Conservation (phyloP, 2,797 vertebrate genomes). For the Sphaeramia orbicularis region DNA sequence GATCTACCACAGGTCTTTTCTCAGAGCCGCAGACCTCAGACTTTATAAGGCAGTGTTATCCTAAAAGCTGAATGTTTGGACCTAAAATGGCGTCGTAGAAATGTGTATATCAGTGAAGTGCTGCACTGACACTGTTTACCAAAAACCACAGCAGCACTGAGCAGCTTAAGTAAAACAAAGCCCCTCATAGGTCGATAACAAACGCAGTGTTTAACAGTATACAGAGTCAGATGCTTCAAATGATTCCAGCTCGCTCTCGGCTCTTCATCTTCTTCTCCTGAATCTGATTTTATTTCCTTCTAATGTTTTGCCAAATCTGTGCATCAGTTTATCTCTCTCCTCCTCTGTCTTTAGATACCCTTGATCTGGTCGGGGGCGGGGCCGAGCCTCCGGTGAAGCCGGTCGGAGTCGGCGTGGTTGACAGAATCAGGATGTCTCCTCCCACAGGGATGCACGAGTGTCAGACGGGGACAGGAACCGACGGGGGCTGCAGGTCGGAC, state of each 20-base stretch:
- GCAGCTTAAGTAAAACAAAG: conserved; percentile 39
- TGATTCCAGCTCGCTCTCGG: conserved; percentile 10
- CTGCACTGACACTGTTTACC: conserved; percentile 60
- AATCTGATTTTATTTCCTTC: conserved; percentile 31
- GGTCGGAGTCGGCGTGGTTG: conserved; percentile 54
- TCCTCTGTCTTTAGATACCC: conserved; percentile 42
- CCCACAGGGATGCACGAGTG: conserved; percentile 61
- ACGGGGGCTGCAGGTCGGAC: conserved; percentile 47
- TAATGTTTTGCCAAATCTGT: conserved; percentile 44
- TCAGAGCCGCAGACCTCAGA: too few species aligned
- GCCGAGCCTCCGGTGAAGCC: conserved; percentile 47
- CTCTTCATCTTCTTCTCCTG: conserved; percentile 18
- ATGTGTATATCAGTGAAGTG: conserved; percentile 55
- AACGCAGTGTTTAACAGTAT: conserved; percentile 26
- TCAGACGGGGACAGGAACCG: conserved; percentile 51
- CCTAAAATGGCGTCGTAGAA: conserved; percentile 39
- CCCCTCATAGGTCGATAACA: conserved; percentile 18
- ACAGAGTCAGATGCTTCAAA: conserved; percentile 12
- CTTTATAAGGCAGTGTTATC: conserved; percentile 65
- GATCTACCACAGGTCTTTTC: background rate
- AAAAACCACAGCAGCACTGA: conserved; percentile 33
- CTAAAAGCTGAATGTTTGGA: conserved; percentile 57
- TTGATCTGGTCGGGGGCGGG: conserved; percentile 47
- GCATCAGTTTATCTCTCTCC: conserved; percentile 38
- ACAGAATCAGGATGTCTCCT: conserved; percentile 78